Evolutionary conservation across 1,140 invertebrate species (phyloP).

Genomic region (Drosophila bocki): DNA sequence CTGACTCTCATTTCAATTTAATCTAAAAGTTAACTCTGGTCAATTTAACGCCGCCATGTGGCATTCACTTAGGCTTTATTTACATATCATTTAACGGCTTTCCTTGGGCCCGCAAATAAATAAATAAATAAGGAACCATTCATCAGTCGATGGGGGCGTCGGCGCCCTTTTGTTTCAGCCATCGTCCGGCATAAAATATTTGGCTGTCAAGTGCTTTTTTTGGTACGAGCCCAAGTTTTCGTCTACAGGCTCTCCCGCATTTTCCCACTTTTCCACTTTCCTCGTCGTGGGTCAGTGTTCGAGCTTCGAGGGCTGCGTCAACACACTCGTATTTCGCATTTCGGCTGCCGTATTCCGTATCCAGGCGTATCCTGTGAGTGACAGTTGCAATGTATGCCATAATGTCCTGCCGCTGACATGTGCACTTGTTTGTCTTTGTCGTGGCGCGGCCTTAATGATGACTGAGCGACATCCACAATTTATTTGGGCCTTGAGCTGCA

Average conservation of each 20-base stretch:
- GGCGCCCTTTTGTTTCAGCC: conserved; percentile 65
- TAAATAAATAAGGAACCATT: conserved; percentile 74
- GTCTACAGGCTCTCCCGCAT: conserved; percentile 16
- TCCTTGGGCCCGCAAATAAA: conserved; percentile 40
- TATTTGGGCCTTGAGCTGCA: conserved; percentile 66
- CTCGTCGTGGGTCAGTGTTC: conserved; percentile 42
- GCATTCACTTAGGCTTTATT: conserved; percentile 68
- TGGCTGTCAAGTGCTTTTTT: conserved; percentile 71
- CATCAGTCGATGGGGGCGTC: conserved; percentile 59
- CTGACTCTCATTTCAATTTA: conserved; percentile 64
- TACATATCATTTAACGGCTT: conserved; percentile 80
- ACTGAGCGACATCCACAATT: conserved; percentile 81
- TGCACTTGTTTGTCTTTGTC: conserved; percentile 79
- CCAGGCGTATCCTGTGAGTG: conserved; percentile 63
- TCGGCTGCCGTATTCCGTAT: neutral
- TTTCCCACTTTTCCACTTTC: conserved; percentile 4
- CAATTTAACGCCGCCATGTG: conserved; percentile 75
- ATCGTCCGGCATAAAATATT: conserved; percentile 73
- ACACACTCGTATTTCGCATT: conserved; percentile 41
- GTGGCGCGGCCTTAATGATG: conserved; percentile 77
- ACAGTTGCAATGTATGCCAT: conserved; percentile 83
- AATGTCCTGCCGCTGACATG: conserved; percentile 80
- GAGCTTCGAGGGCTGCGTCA: conserved; percentile 78
- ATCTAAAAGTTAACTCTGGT: conserved; percentile 64
- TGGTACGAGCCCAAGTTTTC: conserved; percentile 39